phyloP scores from a whole-genome alignment of 1,140 invertebrate genomes.

The Drosophila santomea region DNA sequence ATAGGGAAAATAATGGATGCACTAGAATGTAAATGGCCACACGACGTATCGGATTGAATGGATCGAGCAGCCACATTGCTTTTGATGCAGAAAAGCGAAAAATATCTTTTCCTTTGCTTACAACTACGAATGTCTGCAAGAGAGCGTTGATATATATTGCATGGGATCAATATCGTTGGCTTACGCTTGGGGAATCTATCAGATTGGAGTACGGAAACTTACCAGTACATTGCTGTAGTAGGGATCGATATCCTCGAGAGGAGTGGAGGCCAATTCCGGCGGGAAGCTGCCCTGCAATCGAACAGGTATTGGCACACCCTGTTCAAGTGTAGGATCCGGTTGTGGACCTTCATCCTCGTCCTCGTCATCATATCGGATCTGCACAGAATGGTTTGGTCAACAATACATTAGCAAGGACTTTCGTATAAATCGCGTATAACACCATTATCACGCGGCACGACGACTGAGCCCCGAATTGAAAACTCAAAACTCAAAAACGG shows the following conservation, averaged over 20 bases:
- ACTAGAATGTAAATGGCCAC: constrained; percentile 98
- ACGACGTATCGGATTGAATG: constrained; percentile 98
- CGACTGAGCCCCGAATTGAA: neutral
- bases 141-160: neutral
- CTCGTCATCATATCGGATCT: constrained; percentile 97
- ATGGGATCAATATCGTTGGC: constrained; percentile 3
- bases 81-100: constrained; percentile 99
- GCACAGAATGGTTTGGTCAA: constrained; percentile 21
- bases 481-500: constrained; percentile 36
- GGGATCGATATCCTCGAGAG: constrained; percentile 97
- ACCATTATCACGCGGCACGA: constrained; percentile 4
- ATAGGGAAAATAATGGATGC: constrained; percentile 98
- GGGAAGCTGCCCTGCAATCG: constrained; percentile 95
- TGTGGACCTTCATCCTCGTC: constrained; percentile 98
- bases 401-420: constrained; percentile 27
- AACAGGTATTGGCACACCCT: constrained; percentile 95
- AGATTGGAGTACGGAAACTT: constrained; percentile 60
- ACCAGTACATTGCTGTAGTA: constrained; percentile 97
- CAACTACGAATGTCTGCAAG: constrained; percentile 98
- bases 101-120: constrained; percentile 99
- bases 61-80: constrained; percentile 97
- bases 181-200: neutral
- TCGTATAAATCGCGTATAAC: neutral
- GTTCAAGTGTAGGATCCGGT: constrained; percentile 96
- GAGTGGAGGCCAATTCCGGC: constrained; percentile 95